These are phyloP conservation scores for Acleris cristana DNA, from an alignment of 2,888 invertebrate species.

Conservation along the genomic window DNA sequence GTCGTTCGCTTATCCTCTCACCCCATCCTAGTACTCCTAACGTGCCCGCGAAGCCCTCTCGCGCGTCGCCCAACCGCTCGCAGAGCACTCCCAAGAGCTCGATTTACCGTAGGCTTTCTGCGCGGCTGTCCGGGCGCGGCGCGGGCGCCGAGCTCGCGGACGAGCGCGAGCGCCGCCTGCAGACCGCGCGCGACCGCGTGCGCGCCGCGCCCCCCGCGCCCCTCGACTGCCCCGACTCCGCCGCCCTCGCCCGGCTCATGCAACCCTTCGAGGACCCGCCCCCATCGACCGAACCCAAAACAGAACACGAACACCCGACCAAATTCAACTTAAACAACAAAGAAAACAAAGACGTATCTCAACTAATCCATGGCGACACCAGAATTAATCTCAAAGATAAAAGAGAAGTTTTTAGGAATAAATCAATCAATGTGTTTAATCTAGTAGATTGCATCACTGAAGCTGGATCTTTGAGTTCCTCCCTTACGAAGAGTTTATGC, in stretches of 20 bases:
- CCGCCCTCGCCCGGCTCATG: slow-evolving; percentile 55
- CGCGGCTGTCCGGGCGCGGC: slow-evolving; percentile 74
- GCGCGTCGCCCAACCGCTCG: slow-evolving; percentile 69
- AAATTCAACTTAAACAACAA: slow-evolving; percentile 66
- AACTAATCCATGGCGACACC: slow-evolving; percentile 56
- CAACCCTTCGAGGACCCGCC: slow-evolving; percentile 55
- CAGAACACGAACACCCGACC: slow-evolving; percentile 58
- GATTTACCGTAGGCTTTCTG: slow-evolving; percentile 76
- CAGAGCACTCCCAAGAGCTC: slow-evolving; percentile 78
- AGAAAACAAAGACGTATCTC: slow-evolving; percentile 69
- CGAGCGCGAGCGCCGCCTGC: slow-evolving; percentile 65
- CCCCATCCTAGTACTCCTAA: slow-evolving; percentile 73
- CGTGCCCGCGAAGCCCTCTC: slow-evolving; percentile 64
- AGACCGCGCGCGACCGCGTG: slow-evolving; percentile 65
- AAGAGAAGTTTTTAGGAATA: slow-evolving; percentile 79
- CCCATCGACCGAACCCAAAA: slow-evolving; percentile 52
- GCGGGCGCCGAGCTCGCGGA: slow-evolving; percentile 51
- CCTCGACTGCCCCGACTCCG: slow-evolving; percentile 58
- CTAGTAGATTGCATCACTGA: slow-evolving; percentile 76
- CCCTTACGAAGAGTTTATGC: slow-evolving; percentile 76
- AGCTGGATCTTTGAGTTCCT: slow-evolving; percentile 73
- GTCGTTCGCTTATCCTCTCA: slow-evolving; percentile 85
- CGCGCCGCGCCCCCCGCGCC: slow-evolving; percentile 52
- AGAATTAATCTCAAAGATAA: slow-evolving; percentile 67
- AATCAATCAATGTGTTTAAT: slow-evolving; percentile 78